Evolutionary conservation across 2,888 invertebrate species (phyloP).

Genomic region (Entomobrya multifasciata): DNA sequence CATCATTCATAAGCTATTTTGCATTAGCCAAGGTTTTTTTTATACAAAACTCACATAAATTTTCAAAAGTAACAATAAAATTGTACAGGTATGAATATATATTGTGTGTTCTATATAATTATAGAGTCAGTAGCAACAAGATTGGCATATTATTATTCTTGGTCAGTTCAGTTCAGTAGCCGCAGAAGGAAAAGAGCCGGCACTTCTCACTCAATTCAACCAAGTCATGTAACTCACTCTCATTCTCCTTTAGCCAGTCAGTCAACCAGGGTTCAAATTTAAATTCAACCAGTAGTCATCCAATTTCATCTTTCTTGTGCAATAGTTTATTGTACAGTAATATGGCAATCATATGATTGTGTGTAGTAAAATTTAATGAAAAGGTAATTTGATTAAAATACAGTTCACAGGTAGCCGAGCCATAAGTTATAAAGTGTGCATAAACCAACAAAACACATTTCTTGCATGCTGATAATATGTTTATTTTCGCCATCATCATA

Average conservation of each 20-base stretch:
- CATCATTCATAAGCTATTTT: neutral
- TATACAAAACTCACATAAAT: too few species aligned
- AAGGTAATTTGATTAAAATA: conserved; percentile 20
- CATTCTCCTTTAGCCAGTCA: neutral
- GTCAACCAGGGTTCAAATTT: too few species aligned
- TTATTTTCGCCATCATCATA: conserved; percentile 17
- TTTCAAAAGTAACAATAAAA: too few species aligned
- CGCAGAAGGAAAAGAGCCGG: conserved; percentile 41
- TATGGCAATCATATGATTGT: too few species aligned
- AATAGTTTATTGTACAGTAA: too few species aligned
- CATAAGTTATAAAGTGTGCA: neutral
- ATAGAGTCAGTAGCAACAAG: neutral
- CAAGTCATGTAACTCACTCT: too few species aligned
- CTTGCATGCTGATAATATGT: conserved; percentile 54
- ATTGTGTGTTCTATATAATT: conserved; percentile 21
- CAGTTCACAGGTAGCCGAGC: too few species aligned
- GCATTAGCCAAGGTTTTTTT: neutral
- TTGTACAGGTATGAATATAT: too few species aligned
- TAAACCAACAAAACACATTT: conserved; percentile 43
- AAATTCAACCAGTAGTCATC: too few species aligned
- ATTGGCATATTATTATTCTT: conserved; percentile 12
- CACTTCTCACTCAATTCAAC: conserved; percentile 10
- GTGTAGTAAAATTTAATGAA: neutral
- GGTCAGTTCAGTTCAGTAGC: conserved; percentile 38
- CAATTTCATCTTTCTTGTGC: too few species aligned